These are phyloP conservation scores for Porites divaricata DNA, from an alignment of 92 coral and sea anemone species.

Conservation along the genomic window DNA sequence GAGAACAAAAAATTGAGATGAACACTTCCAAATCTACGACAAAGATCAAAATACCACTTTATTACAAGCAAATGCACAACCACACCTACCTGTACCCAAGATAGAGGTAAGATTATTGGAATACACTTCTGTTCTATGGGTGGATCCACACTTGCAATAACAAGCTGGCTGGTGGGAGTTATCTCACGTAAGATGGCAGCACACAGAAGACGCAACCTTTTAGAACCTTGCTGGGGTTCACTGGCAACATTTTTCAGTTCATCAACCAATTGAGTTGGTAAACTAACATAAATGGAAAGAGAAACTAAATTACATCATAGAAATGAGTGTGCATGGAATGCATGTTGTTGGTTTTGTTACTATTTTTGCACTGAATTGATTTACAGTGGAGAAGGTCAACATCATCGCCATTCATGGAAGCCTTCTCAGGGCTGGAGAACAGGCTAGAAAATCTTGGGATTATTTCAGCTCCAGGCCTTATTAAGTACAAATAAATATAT, in stretches of 20 bases:
- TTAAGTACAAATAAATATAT: too few relatives aligned
- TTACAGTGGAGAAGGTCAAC: too few relatives aligned
- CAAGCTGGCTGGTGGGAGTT: slow-evolving; percentile 78
- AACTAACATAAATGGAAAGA: slow-evolving; percentile 21
- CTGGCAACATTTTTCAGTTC: slow-evolving; percentile 79
- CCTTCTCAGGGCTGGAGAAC: too few relatives aligned
- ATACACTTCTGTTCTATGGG: slow-evolving; percentile 89
- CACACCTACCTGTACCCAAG: slow-evolving; percentile 77
- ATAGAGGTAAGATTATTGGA: slow-evolving; percentile 83
- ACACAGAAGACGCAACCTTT: slow-evolving; percentile 81
- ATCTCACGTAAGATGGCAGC: slow-evolving; percentile 80
- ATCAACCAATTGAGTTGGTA: slow-evolving; percentile 75
- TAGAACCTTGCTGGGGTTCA: slow-evolving; percentile 93
- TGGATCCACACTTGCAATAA: slow-evolving; percentile 73
- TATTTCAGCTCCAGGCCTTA: too few relatives aligned
- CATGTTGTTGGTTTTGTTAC: neutral
- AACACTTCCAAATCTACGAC: too few relatives aligned
- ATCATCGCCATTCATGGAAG: too few relatives aligned
- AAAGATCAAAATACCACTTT: too few relatives aligned
- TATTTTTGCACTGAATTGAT: too few relatives aligned
- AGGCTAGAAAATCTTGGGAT: too few relatives aligned
- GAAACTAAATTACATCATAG: neutral
- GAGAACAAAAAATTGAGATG: too few relatives aligned
- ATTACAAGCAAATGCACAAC: neutral
- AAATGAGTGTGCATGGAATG: neutral